A percentile compares a stretch with the other conserved stretches of the same genome.
Conservation (phyloP, 2,888 invertebrate genomes). For the Cosmorhoe ocellata region DNA sequence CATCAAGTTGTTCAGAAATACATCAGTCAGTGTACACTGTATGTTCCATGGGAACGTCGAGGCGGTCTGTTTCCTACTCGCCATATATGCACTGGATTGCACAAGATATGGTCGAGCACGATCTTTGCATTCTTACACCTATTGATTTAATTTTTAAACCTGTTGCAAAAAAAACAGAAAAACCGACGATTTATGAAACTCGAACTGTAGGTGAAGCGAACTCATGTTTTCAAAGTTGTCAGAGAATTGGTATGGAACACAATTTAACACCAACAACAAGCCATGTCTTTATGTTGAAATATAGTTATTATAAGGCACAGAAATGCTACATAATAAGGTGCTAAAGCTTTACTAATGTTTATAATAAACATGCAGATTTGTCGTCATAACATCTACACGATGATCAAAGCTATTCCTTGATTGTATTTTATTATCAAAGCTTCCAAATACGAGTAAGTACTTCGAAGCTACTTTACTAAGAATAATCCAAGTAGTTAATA, state of each 20-base stretch:
- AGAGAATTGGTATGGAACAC: neutral
- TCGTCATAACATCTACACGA: slow-evolving; percentile 3
- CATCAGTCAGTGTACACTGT: slow-evolving; percentile 57
- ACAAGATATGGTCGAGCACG: slow-evolving; percentile 40
- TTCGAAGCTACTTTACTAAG: slow-evolving; percentile 10
- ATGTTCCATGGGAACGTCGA: slow-evolving; percentile 67
- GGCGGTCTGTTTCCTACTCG: slow-evolving; percentile 62
- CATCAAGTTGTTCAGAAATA: slow-evolving; percentile 62
- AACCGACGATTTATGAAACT: neutral
- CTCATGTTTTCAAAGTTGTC: neutral
- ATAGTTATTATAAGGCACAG: neutral
- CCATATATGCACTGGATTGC: slow-evolving; percentile 67
- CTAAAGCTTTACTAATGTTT: slow-evolving; percentile 1
- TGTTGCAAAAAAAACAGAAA: neutral
- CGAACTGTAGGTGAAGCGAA: neutral
- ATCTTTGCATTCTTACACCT: slow-evolving; percentile 36
- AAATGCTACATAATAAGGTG: neutral
- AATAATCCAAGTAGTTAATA: slow-evolving; percentile 23
- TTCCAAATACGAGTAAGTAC: neutral
- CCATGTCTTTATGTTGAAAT: neutral
- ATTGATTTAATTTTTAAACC: slow-evolving; percentile 28
- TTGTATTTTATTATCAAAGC: slow-evolving; percentile 15
- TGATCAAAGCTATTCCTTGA: slow-evolving; percentile 9
- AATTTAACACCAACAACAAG: neutral
- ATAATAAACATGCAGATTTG: slow-evolving; percentile 16